A percentile compares a stretch with the other conserved stretches of the same genome.
These are phyloP conservation scores for Nycticorax nycticorax DNA, from an alignment of 2,113 vertebrate genomes.

Conservation along the genomic window DNA sequence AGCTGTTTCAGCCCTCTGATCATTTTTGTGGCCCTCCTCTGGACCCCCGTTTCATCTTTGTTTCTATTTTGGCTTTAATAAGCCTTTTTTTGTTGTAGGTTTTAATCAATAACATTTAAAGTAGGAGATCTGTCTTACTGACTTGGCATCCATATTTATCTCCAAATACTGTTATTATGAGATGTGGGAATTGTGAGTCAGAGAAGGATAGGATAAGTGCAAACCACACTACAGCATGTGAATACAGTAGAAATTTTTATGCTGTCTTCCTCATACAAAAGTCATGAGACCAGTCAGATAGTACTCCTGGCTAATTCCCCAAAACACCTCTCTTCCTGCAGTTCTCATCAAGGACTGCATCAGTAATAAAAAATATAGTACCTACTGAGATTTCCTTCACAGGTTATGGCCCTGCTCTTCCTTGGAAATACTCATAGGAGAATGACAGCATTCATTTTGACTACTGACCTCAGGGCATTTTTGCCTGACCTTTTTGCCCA, in stretches of 20 bases:
- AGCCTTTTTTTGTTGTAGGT: not conserved
- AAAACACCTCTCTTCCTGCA: not conserved
- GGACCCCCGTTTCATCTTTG: not conserved
- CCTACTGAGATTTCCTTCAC: not conserved
- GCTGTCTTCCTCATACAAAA: not conserved
- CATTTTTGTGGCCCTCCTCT: not conserved
- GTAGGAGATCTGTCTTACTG: not conserved
- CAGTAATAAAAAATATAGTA: not conserved
- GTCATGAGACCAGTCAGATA: not conserved
- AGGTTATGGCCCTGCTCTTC: not conserved
- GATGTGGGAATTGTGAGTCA: not conserved
- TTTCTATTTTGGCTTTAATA: not conserved
- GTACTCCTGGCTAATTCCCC: not conserved
- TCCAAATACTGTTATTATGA: not conserved
- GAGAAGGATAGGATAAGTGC: not conserved
- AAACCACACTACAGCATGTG: not conserved
- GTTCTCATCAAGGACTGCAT: not conserved
- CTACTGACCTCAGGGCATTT: not conserved
- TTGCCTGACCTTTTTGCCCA: not conserved
- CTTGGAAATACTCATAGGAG: not conserved
- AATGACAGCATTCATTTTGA: not conserved
- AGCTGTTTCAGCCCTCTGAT: not conserved
- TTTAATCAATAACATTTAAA: not conserved
- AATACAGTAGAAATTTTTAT: not conserved
- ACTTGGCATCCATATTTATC: not conserved